Base-by-base conservation (phyloP, 2,888 invertebrate genomes). In the Zhuqinia jingwanae region DNA sequence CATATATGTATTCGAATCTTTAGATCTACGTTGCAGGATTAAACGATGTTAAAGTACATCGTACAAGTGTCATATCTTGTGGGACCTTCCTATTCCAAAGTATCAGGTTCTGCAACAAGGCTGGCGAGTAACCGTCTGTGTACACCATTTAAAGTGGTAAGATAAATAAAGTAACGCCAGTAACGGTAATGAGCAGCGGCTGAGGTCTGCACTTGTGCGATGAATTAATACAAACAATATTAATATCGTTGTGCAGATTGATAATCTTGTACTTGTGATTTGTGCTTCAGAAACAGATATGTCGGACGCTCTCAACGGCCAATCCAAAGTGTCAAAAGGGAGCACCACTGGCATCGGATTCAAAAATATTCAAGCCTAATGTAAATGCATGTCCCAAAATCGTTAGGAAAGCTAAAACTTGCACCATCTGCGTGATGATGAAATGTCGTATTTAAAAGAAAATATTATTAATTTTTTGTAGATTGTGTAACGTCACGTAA, bases 311-410 rank as follows among this genome's bases (percentile, higher is more conserved):
- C n/a, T 58, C 56, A 17, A 58, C 36, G 2, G 15, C 36, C 0
- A 13, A 56, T 17, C 56, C 0, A 15, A 36, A n/a, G 10, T 56
- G 13, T 25, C 76, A 56, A 58, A 20, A 2, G 2, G n/a, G 27
- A 3, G 0, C 17, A 2, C 8, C 36, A 36, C 5, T 36, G 8
- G 5, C 36, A 36, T 3, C 36, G 3, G 42, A 42, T 13, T 20
- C 56, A 10, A 27, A 70, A 73, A 65, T 76, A 25, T 75, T 45
- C 13, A 92, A 92, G 79, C 89, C 91, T 8, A 98, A 98, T 93
- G 96, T 98, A 91, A 99, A 99, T 93, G 96, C 5, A 76, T 20
- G 63, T 90, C 76, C 73, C 80, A 17, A 87, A 87, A 45, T 84
- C 86, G 2, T 70, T 89, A 77, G 88, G 88, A 60, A 88, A 87